Conservation (phyloP, 2,113 vertebrate genomes). For the Siphamia tubifer region DNA sequence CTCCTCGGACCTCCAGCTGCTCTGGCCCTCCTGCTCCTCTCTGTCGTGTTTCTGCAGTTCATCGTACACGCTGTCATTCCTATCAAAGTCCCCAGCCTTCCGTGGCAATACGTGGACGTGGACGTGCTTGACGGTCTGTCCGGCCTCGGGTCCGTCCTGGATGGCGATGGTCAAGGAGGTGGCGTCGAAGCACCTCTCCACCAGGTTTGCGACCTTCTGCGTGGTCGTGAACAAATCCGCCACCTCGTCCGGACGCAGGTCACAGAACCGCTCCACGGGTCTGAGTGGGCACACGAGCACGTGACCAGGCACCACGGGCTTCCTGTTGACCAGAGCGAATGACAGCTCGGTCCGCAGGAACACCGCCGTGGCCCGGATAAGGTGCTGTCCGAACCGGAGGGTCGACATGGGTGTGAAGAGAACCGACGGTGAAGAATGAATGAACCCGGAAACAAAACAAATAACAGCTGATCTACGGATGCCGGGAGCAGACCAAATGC, state of each 20-base stretch:
- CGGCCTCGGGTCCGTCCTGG: slow-evolving; percentile 72
- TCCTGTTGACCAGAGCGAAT: slow-evolving; percentile 89
- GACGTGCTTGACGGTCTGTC: not conserved
- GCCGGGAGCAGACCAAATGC: no score
- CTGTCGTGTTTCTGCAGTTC: not conserved
- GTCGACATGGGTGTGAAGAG: slow-evolving; percentile 76
- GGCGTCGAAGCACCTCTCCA: slow-evolving; percentile 87
- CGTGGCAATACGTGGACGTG: not conserved
- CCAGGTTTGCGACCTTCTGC: slow-evolving; percentile 83
- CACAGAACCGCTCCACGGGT: slow-evolving; percentile 85
- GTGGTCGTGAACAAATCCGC: slow-evolving; percentile 83
- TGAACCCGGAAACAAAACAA: no score
- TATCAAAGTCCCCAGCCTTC: not conserved
- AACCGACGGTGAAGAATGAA: no score
- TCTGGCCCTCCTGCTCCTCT: not conserved
- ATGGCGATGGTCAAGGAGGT: slow-evolving; percentile 89
- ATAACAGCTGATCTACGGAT: slow-evolving; percentile 21
- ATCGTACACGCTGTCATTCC: not conserved
- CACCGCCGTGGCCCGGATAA: slow-evolving; percentile 84
- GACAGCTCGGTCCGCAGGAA: slow-evolving; percentile 88
- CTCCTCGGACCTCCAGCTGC: not conserved
- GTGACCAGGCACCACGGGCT: slow-evolving; percentile 87
- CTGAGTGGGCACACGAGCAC: slow-evolving; percentile 90
- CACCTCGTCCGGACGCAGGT: slow-evolving; percentile 86
- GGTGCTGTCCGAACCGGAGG: slow-evolving; percentile 86